Conservation (phyloP, 2,797 vertebrate genomes). For the Luscinia megarhynchos region DNA sequence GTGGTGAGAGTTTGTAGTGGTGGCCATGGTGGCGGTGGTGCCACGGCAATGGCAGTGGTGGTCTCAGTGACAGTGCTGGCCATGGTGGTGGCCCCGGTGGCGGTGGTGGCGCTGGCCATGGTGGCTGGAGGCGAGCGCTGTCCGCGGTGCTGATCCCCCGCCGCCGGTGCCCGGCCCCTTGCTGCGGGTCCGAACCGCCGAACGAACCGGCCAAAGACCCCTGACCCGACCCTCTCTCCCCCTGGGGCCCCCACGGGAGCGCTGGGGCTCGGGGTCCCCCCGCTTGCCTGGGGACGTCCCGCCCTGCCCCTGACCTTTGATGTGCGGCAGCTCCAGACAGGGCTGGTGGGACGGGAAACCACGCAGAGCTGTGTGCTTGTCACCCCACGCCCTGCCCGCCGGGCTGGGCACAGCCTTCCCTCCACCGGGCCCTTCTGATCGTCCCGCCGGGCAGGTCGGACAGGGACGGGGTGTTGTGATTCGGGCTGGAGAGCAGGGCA, state of each 20-base stretch:
- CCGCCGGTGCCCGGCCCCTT: neutral
- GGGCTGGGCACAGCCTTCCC: neutral
- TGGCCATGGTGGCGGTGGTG: too few relatives aligned
- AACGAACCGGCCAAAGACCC: accelerated
- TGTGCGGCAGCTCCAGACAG: neutral
- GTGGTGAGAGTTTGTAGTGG: too few relatives aligned
- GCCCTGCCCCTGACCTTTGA: neutral
- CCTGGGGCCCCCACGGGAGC: accelerated
- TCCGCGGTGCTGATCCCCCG: neutral
- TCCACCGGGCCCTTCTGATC: neutral
- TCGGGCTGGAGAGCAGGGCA: neutral
- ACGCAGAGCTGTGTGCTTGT: neutral
- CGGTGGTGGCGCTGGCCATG: neutral
- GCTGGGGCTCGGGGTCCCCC: neutral
- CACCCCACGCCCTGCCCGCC: neutral
- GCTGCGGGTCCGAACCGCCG: accelerated
- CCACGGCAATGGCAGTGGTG: neutral
- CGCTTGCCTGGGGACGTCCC: neutral
- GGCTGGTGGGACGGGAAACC: neutral
- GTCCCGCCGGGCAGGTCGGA: neutral
- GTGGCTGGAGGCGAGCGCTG: neutral
- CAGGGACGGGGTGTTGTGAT: neutral
- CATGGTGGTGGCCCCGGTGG: neutral
- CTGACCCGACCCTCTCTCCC: neutral
- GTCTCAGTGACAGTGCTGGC: neutral